Conservation (phyloP, 2,888 invertebrate species). For the Eurois occulta region DNA sequence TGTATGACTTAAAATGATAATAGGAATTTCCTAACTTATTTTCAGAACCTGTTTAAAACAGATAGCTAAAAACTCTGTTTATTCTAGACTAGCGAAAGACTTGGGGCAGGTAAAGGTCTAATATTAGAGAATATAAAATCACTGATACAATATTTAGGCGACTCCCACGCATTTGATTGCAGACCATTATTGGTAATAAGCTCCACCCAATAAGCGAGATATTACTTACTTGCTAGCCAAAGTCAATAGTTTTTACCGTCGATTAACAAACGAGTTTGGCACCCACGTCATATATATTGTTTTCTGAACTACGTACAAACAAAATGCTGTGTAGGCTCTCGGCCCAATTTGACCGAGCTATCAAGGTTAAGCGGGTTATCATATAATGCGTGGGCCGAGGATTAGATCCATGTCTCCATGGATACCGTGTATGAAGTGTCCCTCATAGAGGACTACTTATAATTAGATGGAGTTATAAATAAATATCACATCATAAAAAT, state of each 20-base stretch:
- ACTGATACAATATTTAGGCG: background rate
- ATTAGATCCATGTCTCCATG: conserved; percentile 29
- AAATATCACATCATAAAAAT: too few relatives aligned
- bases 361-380: conserved; percentile 45
- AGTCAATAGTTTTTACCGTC: background rate
- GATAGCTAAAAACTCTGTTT: background rate
- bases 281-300: conserved; percentile 12
- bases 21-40: background rate
- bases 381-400: conserved; percentile 33
- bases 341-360: conserved; percentile 10
- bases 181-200: background rate
- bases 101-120: background rate
- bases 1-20: background rate
- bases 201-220: background rate
- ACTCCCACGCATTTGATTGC: background rate
- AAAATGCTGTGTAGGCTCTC: conserved; percentile 9
- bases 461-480: background rate
- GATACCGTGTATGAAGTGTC: conserved; percentile 10
- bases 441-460: conserved; percentile 14
- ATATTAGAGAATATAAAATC: conserved; percentile 2
- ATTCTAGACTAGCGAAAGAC: background rate
- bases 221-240: background rate
- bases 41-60: background rate
- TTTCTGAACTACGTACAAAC: conserved; percentile 8
- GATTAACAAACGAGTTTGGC: background rate